Conservation (phyloP, 2,888 invertebrate genomes). For the Tanytarsus gracilentus region DNA sequence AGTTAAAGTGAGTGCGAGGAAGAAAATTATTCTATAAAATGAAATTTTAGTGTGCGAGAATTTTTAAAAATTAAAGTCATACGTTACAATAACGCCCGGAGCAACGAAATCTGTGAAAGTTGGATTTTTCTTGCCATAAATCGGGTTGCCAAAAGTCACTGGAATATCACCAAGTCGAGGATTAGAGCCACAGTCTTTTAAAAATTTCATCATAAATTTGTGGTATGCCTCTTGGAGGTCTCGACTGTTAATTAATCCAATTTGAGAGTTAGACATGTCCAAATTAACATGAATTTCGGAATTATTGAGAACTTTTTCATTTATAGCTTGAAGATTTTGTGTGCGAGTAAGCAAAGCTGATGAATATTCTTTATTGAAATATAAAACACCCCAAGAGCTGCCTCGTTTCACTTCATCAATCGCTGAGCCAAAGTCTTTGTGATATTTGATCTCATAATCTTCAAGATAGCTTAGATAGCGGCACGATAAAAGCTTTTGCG, state of each 20-base stretch:
- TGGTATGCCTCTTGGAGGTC: conserved; percentile 79
- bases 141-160: conserved; percentile 79
- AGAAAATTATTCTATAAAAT: conserved; percentile 80
- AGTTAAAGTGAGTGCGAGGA: conserved; percentile 89
- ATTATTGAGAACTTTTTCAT: conserved; percentile 76
- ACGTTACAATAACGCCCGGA: conserved; percentile 90
- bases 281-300: conserved; percentile 84
- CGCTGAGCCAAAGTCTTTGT: conserved; percentile 57
- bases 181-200: conserved; percentile 67
- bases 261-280: conserved; percentile 94
- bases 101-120: conserved; percentile 95
- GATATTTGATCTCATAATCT: conserved; percentile 60
- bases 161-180: conserved; percentile 81
- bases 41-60: neutral
- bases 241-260: conserved; percentile 78
- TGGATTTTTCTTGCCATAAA: conserved; percentile 80
- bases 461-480: conserved; percentile 68
- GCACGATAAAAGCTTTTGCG: conserved; percentile 64
- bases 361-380: conserved; percentile 84
- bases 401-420: conserved; percentile 64
- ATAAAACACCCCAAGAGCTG: conserved; percentile 79
- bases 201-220: conserved; percentile 67
- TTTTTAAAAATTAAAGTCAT: conserved; percentile 42
- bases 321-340: conserved; percentile 68
- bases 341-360: conserved; percentile 74